Conservation (phyloP, 2,888 invertebrate genomes). For the Choristoneura rosaceana region DNA sequence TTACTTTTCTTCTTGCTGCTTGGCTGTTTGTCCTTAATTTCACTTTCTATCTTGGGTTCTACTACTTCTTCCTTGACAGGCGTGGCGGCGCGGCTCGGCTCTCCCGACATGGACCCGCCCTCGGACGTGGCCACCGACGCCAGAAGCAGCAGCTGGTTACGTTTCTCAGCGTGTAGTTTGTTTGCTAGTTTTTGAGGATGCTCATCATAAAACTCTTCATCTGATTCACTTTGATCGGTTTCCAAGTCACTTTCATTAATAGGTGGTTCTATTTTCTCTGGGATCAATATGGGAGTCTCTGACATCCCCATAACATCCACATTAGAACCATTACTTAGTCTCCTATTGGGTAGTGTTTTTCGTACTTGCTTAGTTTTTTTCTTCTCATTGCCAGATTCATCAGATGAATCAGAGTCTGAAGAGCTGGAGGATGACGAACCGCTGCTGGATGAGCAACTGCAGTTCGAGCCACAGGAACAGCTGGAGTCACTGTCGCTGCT, state of each 20-base stretch:
- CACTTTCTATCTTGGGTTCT: conserved; percentile 65
- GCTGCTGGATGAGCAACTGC: conserved; percentile 91
- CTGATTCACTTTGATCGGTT: conserved; percentile 93
- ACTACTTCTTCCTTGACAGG: conserved; percentile 75
- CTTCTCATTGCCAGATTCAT: conserved; percentile 73
- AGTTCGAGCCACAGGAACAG: conserved; percentile 93
- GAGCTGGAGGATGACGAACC: conserved; percentile 88
- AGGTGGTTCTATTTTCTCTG: conserved; percentile 84
- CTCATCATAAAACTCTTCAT: conserved; percentile 95
- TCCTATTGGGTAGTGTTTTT: conserved; percentile 68
- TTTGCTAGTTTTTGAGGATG: conserved; percentile 91
- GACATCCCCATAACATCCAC: conserved; percentile 83
- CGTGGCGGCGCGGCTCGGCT: conserved; percentile 87
- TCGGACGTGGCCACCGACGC: conserved; percentile 87
- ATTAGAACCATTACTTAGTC: conserved; percentile 80
- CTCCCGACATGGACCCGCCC: conserved; percentile 84
- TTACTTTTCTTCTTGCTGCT: conserved; percentile 88
- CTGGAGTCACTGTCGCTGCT: conserved; percentile 91
- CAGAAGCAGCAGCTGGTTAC: conserved; percentile 87
- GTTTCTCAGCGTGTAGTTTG: conserved; percentile 90
- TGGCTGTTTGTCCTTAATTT: conserved; percentile 64
- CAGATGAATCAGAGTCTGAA: conserved; percentile 79
- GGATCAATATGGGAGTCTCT: conserved; percentile 76
- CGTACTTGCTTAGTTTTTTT: conserved; percentile 75
- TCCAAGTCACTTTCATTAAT: conserved; percentile 94